Percentiles rank a stretch among this genome's conserved stretches.
Evolutionary conservation across 1,140 invertebrate species (phyloP).

Genomic region (Prorops nasuta): DNA sequence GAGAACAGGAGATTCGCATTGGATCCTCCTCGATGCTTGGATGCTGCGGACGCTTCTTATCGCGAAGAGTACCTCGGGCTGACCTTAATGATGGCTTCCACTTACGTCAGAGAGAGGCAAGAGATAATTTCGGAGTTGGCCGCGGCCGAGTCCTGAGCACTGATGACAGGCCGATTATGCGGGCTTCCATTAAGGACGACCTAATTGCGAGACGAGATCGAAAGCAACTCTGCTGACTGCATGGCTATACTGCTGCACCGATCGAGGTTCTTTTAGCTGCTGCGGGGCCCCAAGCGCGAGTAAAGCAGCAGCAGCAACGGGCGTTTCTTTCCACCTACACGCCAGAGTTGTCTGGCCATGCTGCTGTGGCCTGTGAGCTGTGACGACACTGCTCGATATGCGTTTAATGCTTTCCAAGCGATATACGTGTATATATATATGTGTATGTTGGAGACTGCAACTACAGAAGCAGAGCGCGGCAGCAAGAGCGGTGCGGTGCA

Average conservation of each 20-base stretch:
- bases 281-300: background rate
- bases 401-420: no score
- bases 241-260: no score
- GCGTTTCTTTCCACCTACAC: constrained; percentile 26
- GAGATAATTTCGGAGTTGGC: background rate
- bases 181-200: constrained; percentile 18
- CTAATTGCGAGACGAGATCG: constrained; percentile 16
- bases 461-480: no score
- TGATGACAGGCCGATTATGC: constrained; percentile 18
- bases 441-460: no score
- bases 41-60: no score
- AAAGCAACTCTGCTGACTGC: background rate
- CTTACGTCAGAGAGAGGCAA: constrained; percentile 15
- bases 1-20: no score
- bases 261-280: background rate
- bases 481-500: constrained; percentile 6
- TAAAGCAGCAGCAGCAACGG: background rate
- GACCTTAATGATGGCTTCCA: constrained; percentile 20
- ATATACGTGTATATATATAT: no score
- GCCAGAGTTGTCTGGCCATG: constrained; percentile 3
- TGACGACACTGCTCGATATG: constrained; percentile 31
- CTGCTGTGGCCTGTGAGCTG: constrained; percentile 17
- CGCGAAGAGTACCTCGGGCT: background rate
- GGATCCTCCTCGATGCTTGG: no score
- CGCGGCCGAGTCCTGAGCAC: background rate